Evolutionary conservation across 1,140 invertebrate genomes (phyloP), one percentile per base, ranked within the genome.

Genomic region (Drosophila arizonae): DNA sequence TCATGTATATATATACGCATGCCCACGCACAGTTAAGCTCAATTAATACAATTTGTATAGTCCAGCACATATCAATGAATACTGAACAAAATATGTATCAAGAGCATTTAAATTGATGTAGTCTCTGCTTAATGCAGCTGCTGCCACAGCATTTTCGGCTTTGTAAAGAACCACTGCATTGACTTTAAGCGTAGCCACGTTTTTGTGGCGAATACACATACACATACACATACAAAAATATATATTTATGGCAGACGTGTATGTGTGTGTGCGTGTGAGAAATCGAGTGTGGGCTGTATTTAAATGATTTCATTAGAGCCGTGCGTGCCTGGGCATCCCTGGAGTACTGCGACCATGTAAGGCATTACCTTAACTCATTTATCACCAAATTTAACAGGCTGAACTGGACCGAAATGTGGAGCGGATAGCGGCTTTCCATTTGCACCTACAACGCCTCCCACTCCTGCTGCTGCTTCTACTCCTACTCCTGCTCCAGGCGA

Each of bases 341-440:
- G 65, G 76, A 69, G 81, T 76, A 75, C 58, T 41, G 64, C 43
- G 51, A 56, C 66, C 76, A 54, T 86, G 78, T 81, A 86, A 73
- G 68, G 76, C 81, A 86, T 86, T 86, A 86, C 81, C 81, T 86
- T 81, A 81, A 87, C 81, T 81, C 78, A 86, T 86, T 86, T 86
- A 86, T 86, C 81, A 86, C 78, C 81, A 75, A 77, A 87, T 81
- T 86, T 79, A 87, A 81, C 72, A 33, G 6, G 33, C 33, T 9
- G 8, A n/a, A 50, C 17, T 52, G 56, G 56, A 52, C 33, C 28
- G 9, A 8, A n/a, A 54, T 46, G 45, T 13, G 28, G 10, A 11
- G 15, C 45, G 8, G 8, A 36, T 10, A 36, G 33, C 8, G 33
- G 8, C 21, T 24, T 24, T 24, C 21, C 21, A 24, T 24, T 24